Evolutionary conservation across 2,888 invertebrate genomes (phyloP).

Genomic region (Hipparchia semele): DNA sequence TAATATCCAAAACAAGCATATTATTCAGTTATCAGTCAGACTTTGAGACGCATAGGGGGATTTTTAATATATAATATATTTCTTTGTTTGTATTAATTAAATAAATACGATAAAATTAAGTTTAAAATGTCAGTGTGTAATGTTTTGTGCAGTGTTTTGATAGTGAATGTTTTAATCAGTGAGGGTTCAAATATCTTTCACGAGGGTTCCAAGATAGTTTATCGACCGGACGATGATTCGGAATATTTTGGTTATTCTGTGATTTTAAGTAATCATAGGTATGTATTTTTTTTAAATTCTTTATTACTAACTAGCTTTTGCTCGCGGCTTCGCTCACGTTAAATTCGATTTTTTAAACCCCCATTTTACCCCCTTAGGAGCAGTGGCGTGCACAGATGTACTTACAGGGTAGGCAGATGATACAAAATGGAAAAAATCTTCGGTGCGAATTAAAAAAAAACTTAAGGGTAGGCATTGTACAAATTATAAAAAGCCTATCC

Average conservation of each 20-base stretch:
- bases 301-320: too few relatives aligned
- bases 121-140: conserved; percentile 10
- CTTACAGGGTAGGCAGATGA: too few relatives aligned
- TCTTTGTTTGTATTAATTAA: not conserved
- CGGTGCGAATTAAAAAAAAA: too few relatives aligned
- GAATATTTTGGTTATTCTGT: conserved; percentile 66
- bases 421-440: too few relatives aligned
- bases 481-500: too few relatives aligned
- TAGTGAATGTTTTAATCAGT: conserved; percentile 22
- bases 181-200: conserved; percentile 55
- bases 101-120: not conserved
- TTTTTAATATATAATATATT: not conserved
- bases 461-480: too few relatives aligned
- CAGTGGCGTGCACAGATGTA: too few relatives aligned
- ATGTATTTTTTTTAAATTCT: conserved; percentile 22
- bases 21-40: conserved; percentile 5
- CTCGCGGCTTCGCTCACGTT: too few relatives aligned
- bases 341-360: too few relatives aligned
- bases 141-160: conserved; percentile 16
- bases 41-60: not conserved
- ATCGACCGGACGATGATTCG: conserved; percentile 49
- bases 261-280: conserved; percentile 44
- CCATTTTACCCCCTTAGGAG: too few relatives aligned
- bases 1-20: not conserved
- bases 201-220: conserved; percentile 56